A percentile compares a stretch with the other conserved stretches of the same genome.
phyloP scores from a whole-genome alignment of 1,140 invertebrate species.

The Bradysia coprophila region DNA sequence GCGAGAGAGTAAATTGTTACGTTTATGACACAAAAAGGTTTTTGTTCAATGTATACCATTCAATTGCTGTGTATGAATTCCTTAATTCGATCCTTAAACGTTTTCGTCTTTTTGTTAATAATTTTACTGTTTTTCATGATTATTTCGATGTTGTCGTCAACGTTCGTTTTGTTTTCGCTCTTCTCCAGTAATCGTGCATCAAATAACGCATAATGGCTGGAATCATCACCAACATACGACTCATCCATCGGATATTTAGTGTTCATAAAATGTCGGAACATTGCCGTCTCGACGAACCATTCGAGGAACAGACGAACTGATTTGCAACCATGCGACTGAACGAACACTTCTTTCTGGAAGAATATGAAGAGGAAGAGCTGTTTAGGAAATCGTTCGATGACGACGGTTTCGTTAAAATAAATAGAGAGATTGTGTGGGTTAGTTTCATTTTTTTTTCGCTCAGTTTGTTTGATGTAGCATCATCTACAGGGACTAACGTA shows the following conservation, averaged over 20 bases:
- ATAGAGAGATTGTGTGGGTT: too few relatives aligned
- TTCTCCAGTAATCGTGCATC: constrained; percentile 18
- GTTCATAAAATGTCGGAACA: constrained; percentile 36
- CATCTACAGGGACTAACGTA: too few relatives aligned
- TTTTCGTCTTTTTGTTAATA: constrained; percentile 25
- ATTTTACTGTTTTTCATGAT: constrained; percentile 21
- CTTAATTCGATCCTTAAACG: constrained; percentile 24
- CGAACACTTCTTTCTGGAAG: constrained; percentile 42
- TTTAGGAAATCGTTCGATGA: too few relatives aligned
- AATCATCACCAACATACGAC: constrained; percentile 6
- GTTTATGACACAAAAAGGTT: too few relatives aligned
- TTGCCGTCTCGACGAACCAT: constrained; percentile 69
- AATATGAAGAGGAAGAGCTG: too few relatives aligned
- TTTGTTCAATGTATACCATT: too few relatives aligned
- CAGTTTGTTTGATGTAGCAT: too few relatives aligned
- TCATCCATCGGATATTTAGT: constrained; percentile 19
- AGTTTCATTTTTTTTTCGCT: too few relatives aligned
- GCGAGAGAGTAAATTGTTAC: too few relatives aligned
- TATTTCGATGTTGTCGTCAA: constrained; percentile 5
- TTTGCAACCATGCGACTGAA: constrained; percentile 34
- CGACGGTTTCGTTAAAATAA: too few relatives aligned
- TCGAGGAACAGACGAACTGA: constrained; percentile 50
- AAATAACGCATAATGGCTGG: constrained; percentile 25
- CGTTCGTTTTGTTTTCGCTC: background rate
- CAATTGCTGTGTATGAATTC: constrained; percentile 15